phyloP scores from a whole-genome alignment of 2,113 vertebrate species.

The Nesoenas mayeri region DNA sequence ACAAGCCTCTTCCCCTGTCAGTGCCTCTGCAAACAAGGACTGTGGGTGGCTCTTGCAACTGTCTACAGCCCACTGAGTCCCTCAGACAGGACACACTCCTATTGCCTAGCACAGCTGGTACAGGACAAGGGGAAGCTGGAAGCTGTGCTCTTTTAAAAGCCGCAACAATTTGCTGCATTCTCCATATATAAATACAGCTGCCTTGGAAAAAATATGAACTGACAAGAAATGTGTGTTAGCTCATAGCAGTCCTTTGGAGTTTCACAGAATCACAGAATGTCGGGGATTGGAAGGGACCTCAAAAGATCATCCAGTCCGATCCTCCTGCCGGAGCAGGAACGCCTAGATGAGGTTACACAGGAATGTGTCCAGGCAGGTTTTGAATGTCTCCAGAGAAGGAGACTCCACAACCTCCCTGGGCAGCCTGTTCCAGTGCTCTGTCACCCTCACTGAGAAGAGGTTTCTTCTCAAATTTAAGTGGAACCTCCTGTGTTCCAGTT shows the following conservation, averaged over 20 bases:
- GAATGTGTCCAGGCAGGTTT: too few species aligned
- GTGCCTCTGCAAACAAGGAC: not conserved
- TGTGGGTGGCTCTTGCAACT: not conserved
- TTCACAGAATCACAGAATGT: not conserved
- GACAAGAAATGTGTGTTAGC: not conserved
- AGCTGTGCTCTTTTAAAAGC: not conserved
- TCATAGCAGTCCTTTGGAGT: not conserved
- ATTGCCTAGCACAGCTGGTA: not conserved
- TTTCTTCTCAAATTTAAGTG: too few species aligned
- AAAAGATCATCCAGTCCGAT: too few species aligned
- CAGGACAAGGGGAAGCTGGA: not conserved
- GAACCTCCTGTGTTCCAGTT: too few species aligned
- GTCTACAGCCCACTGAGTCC: rapidly evolving
- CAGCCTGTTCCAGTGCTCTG: too few species aligned
- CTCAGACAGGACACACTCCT: not conserved
- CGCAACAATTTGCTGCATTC: not conserved
- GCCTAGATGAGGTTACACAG: too few species aligned
- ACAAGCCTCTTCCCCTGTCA: not conserved
- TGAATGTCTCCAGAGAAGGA: too few species aligned
- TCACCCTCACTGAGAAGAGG: too few species aligned
- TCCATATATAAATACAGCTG: not conserved
- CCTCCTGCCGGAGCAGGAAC: too few species aligned
- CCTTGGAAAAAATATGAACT: not conserved
- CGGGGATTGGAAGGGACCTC: too few species aligned
- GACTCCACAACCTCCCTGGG: too few species aligned